These are phyloP conservation scores for Pomacea canaliculata DNA, from an alignment of 2,888 invertebrate genomes.

Conservation along the genomic window DNA sequence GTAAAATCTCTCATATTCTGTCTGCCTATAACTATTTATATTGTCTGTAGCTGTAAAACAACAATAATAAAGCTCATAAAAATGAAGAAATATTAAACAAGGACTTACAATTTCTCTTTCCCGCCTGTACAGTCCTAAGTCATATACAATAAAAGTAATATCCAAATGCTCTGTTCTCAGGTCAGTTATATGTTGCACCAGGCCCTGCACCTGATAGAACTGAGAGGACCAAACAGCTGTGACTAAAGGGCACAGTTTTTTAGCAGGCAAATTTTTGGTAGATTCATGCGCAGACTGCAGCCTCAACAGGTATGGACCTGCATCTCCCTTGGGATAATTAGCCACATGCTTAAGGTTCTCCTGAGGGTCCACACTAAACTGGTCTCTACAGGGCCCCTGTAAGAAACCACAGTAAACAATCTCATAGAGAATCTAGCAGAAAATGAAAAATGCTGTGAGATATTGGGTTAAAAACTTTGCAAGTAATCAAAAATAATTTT, in stretches of 20 bases:
- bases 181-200: conserved; percentile 48
- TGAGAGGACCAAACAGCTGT: conserved; percentile 50
- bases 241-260: conserved; percentile 49
- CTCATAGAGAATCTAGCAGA: background rate
- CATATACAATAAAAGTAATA: conserved; percentile 51
- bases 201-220: conserved; percentile 48
- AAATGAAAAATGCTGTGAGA: background rate
- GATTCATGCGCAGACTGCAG: conserved; percentile 42
- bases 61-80: too few relatives aligned
- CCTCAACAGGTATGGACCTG: conserved; percentile 49
- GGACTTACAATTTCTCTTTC: conserved; percentile 50
- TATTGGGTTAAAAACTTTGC: background rate
- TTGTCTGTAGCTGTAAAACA: too few relatives aligned
- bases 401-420: background rate
- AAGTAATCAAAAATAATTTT: background rate
- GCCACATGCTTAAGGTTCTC: conserved; percentile 43
- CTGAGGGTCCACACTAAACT: background rate
- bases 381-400: conserved; percentile 19
- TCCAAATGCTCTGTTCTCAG: conserved; percentile 34
- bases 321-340: conserved; percentile 46
- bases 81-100: conserved; percentile 4
- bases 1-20: too few relatives aligned
- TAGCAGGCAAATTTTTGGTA: conserved; percentile 41
- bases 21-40: too few relatives aligned
- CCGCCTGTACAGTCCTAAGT: conserved; percentile 46